These are phyloP conservation scores for Empis livida DNA, from an alignment of 2,888 invertebrate species.

Conservation along the genomic window DNA sequence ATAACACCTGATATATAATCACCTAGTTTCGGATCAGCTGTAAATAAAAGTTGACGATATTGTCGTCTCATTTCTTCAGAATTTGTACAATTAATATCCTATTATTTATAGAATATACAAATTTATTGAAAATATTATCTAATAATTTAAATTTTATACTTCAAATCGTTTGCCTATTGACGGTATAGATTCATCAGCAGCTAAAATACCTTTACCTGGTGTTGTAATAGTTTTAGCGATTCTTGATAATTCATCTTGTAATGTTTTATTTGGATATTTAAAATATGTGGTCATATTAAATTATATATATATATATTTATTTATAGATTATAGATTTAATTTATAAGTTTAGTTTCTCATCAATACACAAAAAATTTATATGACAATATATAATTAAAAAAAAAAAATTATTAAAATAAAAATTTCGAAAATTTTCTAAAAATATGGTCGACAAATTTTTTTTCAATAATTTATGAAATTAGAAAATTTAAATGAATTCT, in stretches of 20 bases:
- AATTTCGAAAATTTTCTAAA: no score
- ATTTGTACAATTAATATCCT: not conserved
- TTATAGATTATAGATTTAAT: no score
- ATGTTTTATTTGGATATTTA: no score
- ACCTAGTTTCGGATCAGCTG: not conserved
- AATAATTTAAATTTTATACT: not conserved
- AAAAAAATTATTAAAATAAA: no score
- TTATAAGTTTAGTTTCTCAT: no score
- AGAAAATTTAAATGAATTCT: no score
- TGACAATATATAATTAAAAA: no score
- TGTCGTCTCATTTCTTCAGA: not conserved
- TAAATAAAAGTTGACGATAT: not conserved
- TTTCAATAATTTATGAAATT: no score
- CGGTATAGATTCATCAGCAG: not conserved
- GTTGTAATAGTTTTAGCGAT: not conserved
- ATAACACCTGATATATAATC: not conserved
- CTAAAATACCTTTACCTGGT: not conserved
- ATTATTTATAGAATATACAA: slow-evolving; percentile 15
- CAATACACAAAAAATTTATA: no score
- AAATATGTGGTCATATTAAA: no score
- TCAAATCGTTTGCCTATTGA: not conserved
- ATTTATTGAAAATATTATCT: slow-evolving; percentile 5
- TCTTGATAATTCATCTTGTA: not conserved
- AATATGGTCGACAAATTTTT: no score
- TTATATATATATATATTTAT: no score